Evolutionary conservation across 2,888 invertebrate genomes (phyloP), one percentile per base, ranked within the genome.

Genomic region (Pammene aurita): DNA sequence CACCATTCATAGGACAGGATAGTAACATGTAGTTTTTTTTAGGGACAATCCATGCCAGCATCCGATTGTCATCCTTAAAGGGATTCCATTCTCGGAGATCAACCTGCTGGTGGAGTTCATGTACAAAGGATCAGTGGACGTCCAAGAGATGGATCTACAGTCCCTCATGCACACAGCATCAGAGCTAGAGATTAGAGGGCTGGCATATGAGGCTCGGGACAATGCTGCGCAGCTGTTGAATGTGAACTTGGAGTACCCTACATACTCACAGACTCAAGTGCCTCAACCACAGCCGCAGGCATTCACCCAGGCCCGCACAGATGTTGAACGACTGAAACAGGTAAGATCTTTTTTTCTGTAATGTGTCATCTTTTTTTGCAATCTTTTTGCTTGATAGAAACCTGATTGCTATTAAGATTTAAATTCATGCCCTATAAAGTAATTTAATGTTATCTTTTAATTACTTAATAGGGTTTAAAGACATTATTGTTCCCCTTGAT

Each of bases 31-130:
- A 74, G 66, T 79, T 77, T 79, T 75, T 77, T 61, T 46, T 84
- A 92, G 92, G 82, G 95, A 96, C 84, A 95, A 96, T 85, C 94
- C 95, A 77, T 95, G 95, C 81, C 95, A 95, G 80, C 95, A 96
- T 80, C 95, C 96, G 34, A 94, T 96, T 74, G 93, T 96, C 74
- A 95, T 96, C 71, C 88, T 96, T 77, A 94, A 95, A 83, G 95
- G 95, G 62, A 94, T 95, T 35, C 93, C 94, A 0, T 93, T 94
- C 77, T 93, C 94, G 63, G 95, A 95, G 84, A 94, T 95, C 90
- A 94, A 95, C 80, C 92, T 94, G 71, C 89, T 95, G 48, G 89
- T 95, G 72, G 95, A 95, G 80, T 95, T 95, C 73, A 95, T 95
- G 94, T 96, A 96, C 84, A 94, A 94, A 74, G 95, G 96, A 0